Evolutionary conservation across 2,888 invertebrate genomes (phyloP), one percentile per base, ranked within the genome.

Genomic region (Apeira syringaria): DNA sequence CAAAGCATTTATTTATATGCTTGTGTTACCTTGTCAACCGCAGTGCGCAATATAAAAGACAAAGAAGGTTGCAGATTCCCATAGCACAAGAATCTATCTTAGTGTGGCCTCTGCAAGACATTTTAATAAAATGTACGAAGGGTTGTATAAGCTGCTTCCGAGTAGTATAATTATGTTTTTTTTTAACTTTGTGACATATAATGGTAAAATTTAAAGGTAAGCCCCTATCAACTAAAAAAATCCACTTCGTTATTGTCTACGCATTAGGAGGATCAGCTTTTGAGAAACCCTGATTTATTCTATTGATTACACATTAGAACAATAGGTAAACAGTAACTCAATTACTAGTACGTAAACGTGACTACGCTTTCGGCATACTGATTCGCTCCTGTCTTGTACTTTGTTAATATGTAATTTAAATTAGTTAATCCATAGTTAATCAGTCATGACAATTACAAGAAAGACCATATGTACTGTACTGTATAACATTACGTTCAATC

Each of bases 291-390:
- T 39, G 31, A 46, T 46, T 40, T 46, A 36, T 46, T 39, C 35
- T 36, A 46, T 46, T 36, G 45, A 40, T 46, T 46, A 40, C 35
- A 35, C 31, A 40, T 35, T 31, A 27, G 18, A 39, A 46, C 45
- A 46, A 46, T 40, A 40, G 45, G 28, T 33, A 46, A 47, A 41
- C 47, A 41, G 31, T 41, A 29, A 30, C 26, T 47, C 37, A 47
- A 47, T 47, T 47, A 47, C 47, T 34, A 25, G 33, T 26, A 42
- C 22, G 45, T 46, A 46, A 46, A 46, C 35, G 39, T 22, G 35
- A 30, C 12, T 11, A 46, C 39, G 39, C 18, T 15, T n/a, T 5
- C 22, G 8, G 45, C 31, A 39, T 46, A 39, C 33, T 30, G 8
- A 44, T 38, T 24, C 3, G 22, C 17, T 5, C 6, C 9, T 18